phyloP scores from a whole-genome alignment of 2,113 vertebrate genomes.

The Oreotragus oreotragus region DNA sequence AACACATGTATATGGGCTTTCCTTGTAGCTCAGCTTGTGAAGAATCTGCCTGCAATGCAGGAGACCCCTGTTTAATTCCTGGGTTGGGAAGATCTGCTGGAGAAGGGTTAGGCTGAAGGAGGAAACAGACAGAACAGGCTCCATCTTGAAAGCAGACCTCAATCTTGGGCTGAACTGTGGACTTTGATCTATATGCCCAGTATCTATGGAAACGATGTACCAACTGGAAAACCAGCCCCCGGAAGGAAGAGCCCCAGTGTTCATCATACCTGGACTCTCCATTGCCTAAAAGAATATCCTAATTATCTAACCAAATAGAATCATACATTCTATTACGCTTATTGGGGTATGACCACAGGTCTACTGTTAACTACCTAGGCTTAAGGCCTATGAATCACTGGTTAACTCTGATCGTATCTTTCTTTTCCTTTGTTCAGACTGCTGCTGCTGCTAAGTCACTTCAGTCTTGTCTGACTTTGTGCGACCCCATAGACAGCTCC shows the following conservation, averaged over 20 bases:
- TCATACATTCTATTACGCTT: background rate
- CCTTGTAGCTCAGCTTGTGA: background rate
- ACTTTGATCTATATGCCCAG: background rate
- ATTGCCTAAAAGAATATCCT: background rate
- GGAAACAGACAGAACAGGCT: background rate
- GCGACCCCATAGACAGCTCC: no score
- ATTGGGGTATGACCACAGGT: background rate
- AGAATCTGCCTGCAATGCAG: background rate
- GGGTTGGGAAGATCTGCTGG: background rate
- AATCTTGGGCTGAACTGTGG: background rate
- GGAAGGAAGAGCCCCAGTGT: background rate
- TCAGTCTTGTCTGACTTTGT: no score
- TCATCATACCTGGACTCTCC: accelerated
- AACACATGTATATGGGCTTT: background rate
- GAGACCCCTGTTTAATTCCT: background rate
- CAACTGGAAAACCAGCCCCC: background rate
- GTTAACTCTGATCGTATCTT: background rate
- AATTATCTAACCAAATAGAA: background rate
- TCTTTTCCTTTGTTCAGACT: background rate
- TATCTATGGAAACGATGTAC: background rate
- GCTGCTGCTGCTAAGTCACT: no score
- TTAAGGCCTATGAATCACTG: background rate
- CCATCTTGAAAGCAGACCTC: background rate
- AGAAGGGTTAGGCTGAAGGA: background rate
- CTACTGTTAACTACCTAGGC: background rate